Conservation (phyloP, 92 coral and sea anemone species). For the Umimayanthus chanpuru region DNA sequence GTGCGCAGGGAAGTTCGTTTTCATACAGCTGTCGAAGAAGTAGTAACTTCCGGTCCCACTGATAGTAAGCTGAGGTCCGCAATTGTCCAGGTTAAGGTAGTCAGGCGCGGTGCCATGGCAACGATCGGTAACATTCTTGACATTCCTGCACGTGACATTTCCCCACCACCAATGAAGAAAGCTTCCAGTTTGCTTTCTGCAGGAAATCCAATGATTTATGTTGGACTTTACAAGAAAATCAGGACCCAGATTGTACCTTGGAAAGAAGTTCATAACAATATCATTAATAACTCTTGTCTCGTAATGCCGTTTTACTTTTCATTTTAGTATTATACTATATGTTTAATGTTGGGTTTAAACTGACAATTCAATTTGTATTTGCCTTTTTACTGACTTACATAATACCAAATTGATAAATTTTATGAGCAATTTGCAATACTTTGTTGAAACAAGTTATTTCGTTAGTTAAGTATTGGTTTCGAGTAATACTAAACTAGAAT, state of each 20-base stretch:
- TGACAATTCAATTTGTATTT: too few relatives aligned
- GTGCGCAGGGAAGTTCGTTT: conserved; percentile 19
- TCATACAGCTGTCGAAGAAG: conserved; percentile 37
- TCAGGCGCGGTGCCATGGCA: conserved; percentile 31
- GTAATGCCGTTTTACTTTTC: too few relatives aligned
- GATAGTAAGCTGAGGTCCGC: conserved; percentile 27
- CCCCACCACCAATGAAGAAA: conserved; percentile 39
- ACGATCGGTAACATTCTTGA: conserved; percentile 14
- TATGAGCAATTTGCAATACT: too few relatives aligned
- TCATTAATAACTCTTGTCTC: too few relatives aligned
- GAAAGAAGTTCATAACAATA: neutral
- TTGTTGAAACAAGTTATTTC: too few relatives aligned
- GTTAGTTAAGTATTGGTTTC: too few relatives aligned
- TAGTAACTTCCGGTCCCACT: neutral
- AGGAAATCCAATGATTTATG: conserved; percentile 44
- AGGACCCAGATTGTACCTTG: conserved; percentile 32
- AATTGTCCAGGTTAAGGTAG: conserved; percentile 19
- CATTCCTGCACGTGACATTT: conserved; percentile 22
- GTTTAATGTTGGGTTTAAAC: too few relatives aligned
- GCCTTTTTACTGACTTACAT: too few relatives aligned
- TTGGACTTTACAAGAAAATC: conserved; percentile 41
- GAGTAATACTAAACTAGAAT: too few relatives aligned
- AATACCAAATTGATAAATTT: too few relatives aligned
- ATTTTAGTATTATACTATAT: neutral
- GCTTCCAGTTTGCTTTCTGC: conserved; percentile 30